These are phyloP conservation scores for Halcyon chelicuti DNA, from an alignment of 2,797 vertebrate genomes.

Conservation along the genomic window DNA sequence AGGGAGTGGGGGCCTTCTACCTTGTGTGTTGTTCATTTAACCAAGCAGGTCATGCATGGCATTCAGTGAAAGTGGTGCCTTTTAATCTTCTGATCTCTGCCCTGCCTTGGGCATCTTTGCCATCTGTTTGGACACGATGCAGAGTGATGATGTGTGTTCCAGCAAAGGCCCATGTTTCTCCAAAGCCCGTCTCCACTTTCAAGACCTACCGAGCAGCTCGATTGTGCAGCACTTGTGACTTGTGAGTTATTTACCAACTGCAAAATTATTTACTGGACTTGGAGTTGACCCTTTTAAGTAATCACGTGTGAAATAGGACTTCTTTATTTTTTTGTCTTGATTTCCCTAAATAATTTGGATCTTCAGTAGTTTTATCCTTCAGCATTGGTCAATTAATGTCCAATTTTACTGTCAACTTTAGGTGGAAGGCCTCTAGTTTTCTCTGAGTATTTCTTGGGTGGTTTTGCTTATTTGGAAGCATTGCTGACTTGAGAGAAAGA, in stretches of 20 bases:
- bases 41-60: neutral
- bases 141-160: rapidly evolving
- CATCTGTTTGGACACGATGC: neutral
- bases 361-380: neutral
- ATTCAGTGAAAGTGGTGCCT: neutral
- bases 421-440: neutral
- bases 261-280: neutral
- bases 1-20: neutral
- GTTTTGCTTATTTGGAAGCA: neutral
- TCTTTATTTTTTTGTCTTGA: neutral
- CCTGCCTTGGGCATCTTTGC: neutral
- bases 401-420: neutral
- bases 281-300: neutral
- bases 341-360: neutral
- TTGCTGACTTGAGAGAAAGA: neutral
- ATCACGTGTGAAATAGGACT: neutral
- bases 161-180: neutral
- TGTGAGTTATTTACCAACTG: neutral
- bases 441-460: neutral
- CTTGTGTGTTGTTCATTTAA: neutral
- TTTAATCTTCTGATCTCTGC: constrained; percentile 5
- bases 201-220: neutral
- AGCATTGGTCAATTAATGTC: neutral
- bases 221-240: neutral
- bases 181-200: neutral